These are phyloP conservation scores for Liolophura sinensis DNA, from an alignment of 1,140 invertebrate species.

Conservation along the genomic window DNA sequence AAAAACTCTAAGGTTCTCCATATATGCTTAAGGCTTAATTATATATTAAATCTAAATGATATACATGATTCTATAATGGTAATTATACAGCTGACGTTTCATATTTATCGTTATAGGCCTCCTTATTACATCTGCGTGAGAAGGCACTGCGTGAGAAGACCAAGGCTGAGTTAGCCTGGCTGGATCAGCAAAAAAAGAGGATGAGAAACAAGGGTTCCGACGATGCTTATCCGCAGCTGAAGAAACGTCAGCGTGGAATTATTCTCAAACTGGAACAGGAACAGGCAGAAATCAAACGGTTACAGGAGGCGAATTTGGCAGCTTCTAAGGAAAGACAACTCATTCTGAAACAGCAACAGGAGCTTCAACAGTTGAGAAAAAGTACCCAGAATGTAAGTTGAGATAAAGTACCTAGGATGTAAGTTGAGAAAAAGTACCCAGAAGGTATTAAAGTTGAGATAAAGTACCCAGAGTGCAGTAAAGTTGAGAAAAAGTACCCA, in stretches of 20 bases:
- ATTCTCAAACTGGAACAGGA: slow-evolving; percentile 42
- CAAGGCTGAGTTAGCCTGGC: slow-evolving; percentile 63
- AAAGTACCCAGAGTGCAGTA: no score
- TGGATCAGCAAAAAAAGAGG: slow-evolving; percentile 63
- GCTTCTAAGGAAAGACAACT: slow-evolving; percentile 49
- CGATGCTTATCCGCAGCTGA: slow-evolving; percentile 64
- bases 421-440: no score
- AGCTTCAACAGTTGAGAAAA: slow-evolving; percentile 42
- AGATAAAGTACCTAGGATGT: background rate
- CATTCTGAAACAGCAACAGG: slow-evolving; percentile 50
- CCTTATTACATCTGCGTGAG: slow-evolving; percentile 63
- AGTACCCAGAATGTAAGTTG: slow-evolving; percentile 15
- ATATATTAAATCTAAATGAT: no score
- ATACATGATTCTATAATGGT: no score
- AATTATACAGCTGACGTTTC: no score
- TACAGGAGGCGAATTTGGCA: slow-evolving; percentile 52
- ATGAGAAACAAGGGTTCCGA: slow-evolving; percentile 53
- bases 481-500: no score
- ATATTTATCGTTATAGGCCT: slow-evolving; percentile 56
- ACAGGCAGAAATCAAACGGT: slow-evolving; percentile 63
- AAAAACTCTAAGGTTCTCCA: no score
- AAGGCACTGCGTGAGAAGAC: slow-evolving; percentile 66
- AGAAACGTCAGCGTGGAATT: slow-evolving; percentile 63
- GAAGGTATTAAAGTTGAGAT: no score
- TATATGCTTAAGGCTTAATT: no score